A percentile compares a stretch with the other conserved stretches of the same genome.
Conservation (phyloP, 2,797 vertebrate genomes). For the Neoniphon sammara region DNA sequence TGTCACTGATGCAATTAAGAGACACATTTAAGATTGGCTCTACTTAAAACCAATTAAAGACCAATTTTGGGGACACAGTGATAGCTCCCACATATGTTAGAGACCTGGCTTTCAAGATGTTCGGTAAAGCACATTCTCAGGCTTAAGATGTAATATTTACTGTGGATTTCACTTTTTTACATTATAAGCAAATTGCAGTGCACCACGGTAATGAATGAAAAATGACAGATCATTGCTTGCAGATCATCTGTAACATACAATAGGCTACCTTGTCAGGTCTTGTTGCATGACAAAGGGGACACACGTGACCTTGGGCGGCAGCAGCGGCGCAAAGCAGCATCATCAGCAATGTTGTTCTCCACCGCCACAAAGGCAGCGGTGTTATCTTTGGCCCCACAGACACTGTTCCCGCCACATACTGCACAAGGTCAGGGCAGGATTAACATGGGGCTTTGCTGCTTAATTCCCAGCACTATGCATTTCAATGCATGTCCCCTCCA, state of each 20-base stretch:
- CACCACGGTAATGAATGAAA: slow-evolving; percentile 4
- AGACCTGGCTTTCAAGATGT: background rate
- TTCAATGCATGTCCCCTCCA: slow-evolving; percentile 60
- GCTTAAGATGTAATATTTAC: background rate
- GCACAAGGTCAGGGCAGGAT: slow-evolving; percentile 78
- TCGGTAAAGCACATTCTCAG: background rate
- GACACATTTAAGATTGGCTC: no score
- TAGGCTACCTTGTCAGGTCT: slow-evolving; percentile 70
- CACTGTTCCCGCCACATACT: slow-evolving; percentile 69
- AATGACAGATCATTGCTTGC: slow-evolving; percentile 41
- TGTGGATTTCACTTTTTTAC: background rate
- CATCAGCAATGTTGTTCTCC: slow-evolving; percentile 78
- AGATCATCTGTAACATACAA: slow-evolving; percentile 54
- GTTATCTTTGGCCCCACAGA: slow-evolving; percentile 79
- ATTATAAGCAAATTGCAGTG: no score
- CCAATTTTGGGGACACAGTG: no score
- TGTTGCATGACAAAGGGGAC: slow-evolving; percentile 70
- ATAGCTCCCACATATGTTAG: no score
- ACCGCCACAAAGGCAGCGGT: slow-evolving; percentile 72
- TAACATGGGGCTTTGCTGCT: slow-evolving; percentile 72
- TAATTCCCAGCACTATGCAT: slow-evolving; percentile 72
- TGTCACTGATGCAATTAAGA: no score
- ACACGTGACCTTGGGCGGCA: slow-evolving; percentile 69
- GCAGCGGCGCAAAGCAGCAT: slow-evolving; percentile 71
- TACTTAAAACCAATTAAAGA: no score